Base-by-base conservation (phyloP, 1,140 invertebrate species). In the Drosophila tani region DNA sequence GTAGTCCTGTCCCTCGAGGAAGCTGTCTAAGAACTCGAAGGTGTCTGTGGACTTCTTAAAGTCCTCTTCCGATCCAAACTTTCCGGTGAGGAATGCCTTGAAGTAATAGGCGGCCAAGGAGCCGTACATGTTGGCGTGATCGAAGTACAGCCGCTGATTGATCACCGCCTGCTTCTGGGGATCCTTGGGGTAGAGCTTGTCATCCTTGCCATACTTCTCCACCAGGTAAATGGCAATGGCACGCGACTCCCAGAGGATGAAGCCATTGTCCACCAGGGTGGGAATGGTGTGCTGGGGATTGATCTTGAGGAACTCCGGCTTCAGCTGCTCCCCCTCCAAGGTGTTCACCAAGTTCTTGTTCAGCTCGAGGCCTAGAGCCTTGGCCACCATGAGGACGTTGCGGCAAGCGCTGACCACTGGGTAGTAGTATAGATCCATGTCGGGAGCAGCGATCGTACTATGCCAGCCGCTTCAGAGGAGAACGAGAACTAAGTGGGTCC, bases 131-230 rank as follows among this genome's bases (percentile, higher is more conserved):
- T 64, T 55, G 14, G 94, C 94, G 40, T 94, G 87, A 69, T 96
- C 95, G 81, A 95, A 96, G 84, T 94, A 94, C 17, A 96, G 81
- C 7, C 93, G 91, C 69, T 94, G 93, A 75, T 95, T 93, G 5
- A 96, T 93, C 2, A 94, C 27, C 3, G 94, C 94, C 56, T 94
- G 83, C 51, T 93, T 86, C 45, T 93, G 77, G 0, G 93, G 80
- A 84, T 95, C 94, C 76, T 94, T 94, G 5, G 95, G 95, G 79
- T 95, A 95, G 0, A 95, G 81, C 0, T 95, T 80, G n/a, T 92
- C 82, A 67, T 94, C 93, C 57, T 94, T 82, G 2, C 53, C 75
- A 41, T 92, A 93, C 35, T 80, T 82, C 15, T 91, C 88, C 17
- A 90, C 69, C 19, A 93, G 50, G 21, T 93, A 93, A 5, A 69